These are phyloP conservation scores for Thaleichthys pacificus DNA, from an alignment of 2,797 vertebrate species.

Conservation along the genomic window DNA sequence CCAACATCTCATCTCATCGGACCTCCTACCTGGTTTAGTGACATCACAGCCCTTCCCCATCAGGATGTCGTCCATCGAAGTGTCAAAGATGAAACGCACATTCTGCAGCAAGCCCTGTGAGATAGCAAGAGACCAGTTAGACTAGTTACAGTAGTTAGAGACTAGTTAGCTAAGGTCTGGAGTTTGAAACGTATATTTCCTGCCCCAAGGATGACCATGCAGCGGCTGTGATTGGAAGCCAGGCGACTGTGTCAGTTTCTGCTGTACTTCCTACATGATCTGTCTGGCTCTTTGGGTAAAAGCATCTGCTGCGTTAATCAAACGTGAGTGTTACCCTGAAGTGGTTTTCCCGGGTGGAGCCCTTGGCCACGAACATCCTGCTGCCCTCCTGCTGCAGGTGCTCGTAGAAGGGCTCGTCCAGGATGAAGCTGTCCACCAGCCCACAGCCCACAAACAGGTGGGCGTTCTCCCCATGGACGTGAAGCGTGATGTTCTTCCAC, in stretches of 20 bases:
- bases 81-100: slow-evolving; percentile 86
- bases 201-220: background rate
- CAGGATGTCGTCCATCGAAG: slow-evolving; percentile 85
- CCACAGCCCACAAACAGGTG: slow-evolving; percentile 91
- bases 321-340: slow-evolving; percentile 84
- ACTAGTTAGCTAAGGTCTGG: background rate
- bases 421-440: slow-evolving; percentile 90
- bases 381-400: slow-evolving; percentile 81
- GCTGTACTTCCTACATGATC: too few relatives aligned
- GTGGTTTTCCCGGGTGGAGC: slow-evolving; percentile 87
- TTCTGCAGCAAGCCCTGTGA: slow-evolving; percentile 93
- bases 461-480: slow-evolving; percentile 88
- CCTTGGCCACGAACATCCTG: slow-evolving; percentile 90
- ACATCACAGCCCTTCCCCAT: slow-evolving; percentile 86
- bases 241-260: too few relatives aligned
- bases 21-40: slow-evolving; percentile 81
- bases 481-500: slow-evolving; percentile 96
- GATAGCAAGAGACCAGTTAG: slow-evolving; percentile 4
- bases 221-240: too few relatives aligned
- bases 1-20: background rate
- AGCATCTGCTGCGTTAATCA: too few relatives aligned
- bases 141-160: background rate
- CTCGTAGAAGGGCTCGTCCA: slow-evolving; percentile 97
- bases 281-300: too few relatives aligned
- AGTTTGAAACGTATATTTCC: slow-evolving; percentile 14